These are phyloP conservation scores for Charaxes varanes DNA, from an alignment of 1,140 invertebrate genomes.

Conservation along the genomic window DNA sequence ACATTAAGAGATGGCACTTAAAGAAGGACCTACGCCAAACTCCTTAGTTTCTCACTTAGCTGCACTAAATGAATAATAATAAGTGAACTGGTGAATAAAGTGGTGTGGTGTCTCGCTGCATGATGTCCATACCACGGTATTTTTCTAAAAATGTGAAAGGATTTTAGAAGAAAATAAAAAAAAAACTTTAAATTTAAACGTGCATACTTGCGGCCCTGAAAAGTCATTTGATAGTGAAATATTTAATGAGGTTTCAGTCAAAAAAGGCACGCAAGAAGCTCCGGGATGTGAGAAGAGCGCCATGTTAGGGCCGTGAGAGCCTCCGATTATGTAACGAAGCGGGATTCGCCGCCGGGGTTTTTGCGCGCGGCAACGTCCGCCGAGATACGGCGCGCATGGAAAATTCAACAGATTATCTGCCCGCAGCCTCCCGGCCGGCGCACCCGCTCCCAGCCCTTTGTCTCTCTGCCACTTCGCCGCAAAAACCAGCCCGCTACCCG, in stretches of 20 bases:
- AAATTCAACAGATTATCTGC: constrained; percentile 45
- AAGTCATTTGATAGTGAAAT: neutral
- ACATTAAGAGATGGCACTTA: too few species aligned
- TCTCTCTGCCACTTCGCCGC: too few species aligned
- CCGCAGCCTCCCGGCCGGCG: constrained; percentile 2
- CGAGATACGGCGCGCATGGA: constrained; percentile 23
- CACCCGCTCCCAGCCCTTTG: too few species aligned
- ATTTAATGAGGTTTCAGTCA: neutral
- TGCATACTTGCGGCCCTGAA: too few species aligned
- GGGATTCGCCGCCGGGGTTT: constrained; percentile 36
- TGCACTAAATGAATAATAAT: too few species aligned
- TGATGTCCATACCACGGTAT: too few species aligned
- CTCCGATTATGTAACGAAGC: constrained; percentile 46
- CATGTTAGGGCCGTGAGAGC: constrained; percentile 28
- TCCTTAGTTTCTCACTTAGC: too few species aligned
- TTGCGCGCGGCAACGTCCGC: constrained; percentile 23
- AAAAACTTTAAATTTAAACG: constrained; percentile 2
- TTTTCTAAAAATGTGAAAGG: too few species aligned
- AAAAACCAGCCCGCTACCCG: too few species aligned
- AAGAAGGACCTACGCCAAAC: too few species aligned
- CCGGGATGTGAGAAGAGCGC: constrained; percentile 18
- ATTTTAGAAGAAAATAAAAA: neutral
- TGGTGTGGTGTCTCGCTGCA: too few species aligned
- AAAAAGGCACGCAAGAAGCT: constrained; percentile 3
- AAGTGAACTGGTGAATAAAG: too few species aligned